Conservation (phyloP, 2,113 vertebrate genomes). For the Misgurnus anguillicaudatus region DNA sequence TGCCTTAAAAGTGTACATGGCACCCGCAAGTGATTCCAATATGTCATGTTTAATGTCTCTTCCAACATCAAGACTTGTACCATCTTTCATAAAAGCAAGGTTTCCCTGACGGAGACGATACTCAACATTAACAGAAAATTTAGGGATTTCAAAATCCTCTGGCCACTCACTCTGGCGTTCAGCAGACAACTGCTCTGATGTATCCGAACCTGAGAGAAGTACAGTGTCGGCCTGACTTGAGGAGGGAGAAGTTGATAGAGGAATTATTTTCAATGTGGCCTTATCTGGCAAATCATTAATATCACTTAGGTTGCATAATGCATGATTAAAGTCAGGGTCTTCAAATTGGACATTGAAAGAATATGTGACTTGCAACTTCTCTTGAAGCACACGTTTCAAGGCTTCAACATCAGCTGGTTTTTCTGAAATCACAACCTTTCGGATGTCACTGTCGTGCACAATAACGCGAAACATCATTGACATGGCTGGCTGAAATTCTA, state of each 20-base stretch:
- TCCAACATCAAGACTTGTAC: neutral
- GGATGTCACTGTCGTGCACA: neutral
- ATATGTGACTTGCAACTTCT: neutral
- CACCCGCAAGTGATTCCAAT: no score
- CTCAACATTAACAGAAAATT: neutral
- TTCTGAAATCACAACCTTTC: neutral
- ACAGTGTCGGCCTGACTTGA: neutral
- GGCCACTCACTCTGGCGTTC: neutral
- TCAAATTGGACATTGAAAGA: neutral
- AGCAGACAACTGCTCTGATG: neutral
- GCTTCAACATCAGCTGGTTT: neutral
- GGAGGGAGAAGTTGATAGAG: no score
- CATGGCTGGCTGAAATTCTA: neutral
- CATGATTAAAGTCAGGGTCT: neutral
- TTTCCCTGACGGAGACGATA: slow-evolving; percentile 3
- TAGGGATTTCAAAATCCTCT: neutral
- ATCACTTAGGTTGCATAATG: no score
- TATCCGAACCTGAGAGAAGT: neutral
- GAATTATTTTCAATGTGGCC: no score
- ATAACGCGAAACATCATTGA: neutral
- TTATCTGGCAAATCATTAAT: no score
- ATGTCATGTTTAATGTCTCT: neutral
- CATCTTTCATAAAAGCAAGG: slow-evolving; percentile 21
- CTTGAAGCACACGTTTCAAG: neutral
- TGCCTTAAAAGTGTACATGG: no score